Evolutionary conservation across 2,113 vertebrate genomes (phyloP).

Genomic region (Eolophus roseicapilla): DNA sequence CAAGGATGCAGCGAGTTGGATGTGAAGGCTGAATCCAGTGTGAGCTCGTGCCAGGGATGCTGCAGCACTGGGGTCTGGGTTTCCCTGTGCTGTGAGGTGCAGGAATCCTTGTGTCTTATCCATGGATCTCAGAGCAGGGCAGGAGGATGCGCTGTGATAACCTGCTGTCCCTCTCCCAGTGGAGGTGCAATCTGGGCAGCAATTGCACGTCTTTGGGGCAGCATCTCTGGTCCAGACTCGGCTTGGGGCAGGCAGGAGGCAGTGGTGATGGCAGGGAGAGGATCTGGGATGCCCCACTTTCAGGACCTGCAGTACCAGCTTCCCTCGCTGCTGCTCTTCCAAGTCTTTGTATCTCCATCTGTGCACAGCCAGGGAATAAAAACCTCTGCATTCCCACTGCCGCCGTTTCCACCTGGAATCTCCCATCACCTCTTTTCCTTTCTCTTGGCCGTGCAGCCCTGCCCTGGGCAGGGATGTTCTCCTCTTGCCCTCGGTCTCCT

Average conservation of each 20-base stretch:
- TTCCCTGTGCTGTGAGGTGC: not conserved
- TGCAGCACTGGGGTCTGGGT: not conserved
- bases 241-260: not conserved
- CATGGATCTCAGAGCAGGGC: fast-evolving
- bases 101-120: fast-evolving
- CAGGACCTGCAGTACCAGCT: not conserved
- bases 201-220: fast-evolving
- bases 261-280: not conserved
- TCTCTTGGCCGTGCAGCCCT: not conserved
- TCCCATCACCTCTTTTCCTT: not conserved
- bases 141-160: not conserved
- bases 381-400: not conserved
- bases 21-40: fast-evolving
- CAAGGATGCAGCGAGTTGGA: fast-evolving
- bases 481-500: not conserved
- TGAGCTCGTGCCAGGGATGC: not conserved
- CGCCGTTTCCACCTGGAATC: constrained; percentile 20
- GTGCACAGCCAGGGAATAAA: not conserved
- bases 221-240: not conserved
- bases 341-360: not conserved
- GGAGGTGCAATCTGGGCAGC: not conserved
- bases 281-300: not conserved
- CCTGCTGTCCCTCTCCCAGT: not conserved
- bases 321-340: not conserved
- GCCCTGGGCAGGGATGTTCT: not conserved